Evolutionary conservation across 2,113 vertebrate genomes (phyloP).

Genomic region (Lophochroa leadbeateri): DNA sequence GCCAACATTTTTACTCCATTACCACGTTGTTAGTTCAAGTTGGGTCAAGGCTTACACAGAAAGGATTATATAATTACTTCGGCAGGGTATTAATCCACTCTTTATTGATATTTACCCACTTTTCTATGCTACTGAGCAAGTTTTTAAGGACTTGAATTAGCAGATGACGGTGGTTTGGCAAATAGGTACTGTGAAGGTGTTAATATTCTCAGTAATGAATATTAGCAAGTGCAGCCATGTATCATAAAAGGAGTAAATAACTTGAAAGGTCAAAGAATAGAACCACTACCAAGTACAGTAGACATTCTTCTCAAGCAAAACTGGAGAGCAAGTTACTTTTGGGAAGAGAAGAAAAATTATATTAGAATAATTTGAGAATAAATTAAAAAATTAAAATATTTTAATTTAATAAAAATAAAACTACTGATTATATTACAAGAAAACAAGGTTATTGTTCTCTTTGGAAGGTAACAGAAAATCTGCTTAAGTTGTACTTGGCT

Average conservation of each 20-base stretch:
- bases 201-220: not conserved
- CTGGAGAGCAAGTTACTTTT: not conserved
- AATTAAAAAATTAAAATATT: not conserved
- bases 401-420: not conserved
- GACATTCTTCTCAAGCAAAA: not conserved
- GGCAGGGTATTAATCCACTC: not conserved
- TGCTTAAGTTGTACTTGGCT: not conserved
- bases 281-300: fast-evolving
- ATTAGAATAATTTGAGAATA: not conserved
- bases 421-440: not conserved
- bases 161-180: not conserved
- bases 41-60: not conserved
- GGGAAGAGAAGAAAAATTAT: not conserved
- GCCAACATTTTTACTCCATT: not conserved
- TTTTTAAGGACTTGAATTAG: not conserved
- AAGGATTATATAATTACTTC: not conserved
- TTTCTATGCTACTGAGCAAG: not conserved
- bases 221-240: not conserved
- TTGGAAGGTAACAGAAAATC: not conserved
- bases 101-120: conserved; percentile 22
- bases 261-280: not conserved
- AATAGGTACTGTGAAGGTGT: not conserved
- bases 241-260: not conserved
- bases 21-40: not conserved
- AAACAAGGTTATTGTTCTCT: not conserved